Base-by-base conservation (phyloP, 2,113 vertebrate genomes). In the Nannospalax galili region DNA sequence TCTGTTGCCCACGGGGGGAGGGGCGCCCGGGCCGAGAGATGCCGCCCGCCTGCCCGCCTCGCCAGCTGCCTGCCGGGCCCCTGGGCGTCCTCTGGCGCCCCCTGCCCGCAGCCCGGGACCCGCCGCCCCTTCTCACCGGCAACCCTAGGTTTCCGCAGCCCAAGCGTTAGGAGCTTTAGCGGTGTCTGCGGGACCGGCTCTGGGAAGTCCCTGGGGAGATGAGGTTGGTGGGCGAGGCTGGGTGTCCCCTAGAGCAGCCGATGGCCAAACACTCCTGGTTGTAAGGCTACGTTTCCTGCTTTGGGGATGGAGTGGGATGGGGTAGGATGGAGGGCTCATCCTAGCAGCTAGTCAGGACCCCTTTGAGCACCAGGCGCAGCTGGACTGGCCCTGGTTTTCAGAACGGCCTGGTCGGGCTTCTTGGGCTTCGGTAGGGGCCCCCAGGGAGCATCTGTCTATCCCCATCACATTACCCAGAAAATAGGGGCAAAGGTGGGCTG, bases 21-120 rank as follows among this genome's bases (percentile, higher is more conserved):
- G 97, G 95, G 95, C 92, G 85, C 95, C 93, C 8, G 90, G 93
- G 92, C 95, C 16, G 22, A 48, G 92, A 82, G 97, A 94, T 65
- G 82, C 92, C 90, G 92, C 89, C 87, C 64, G 88, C 89, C 86
- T 67, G 84, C 88, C 81, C 73, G 90, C 95, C 90, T 96, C 73
- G 81, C 95, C 97, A 96, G 97, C 96, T 97, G 96, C 95, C 94
- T 81, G 89, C 96, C 79, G 35, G 95, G 96, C 79, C 95, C 96
- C 96, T 90, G 84, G 95, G 93, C 72, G 96, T 97, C 84, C 97
- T 98, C 96, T 97, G 97, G 97, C 97, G 97, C 96, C 97, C 96
- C 96, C 97, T 97, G 97, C 96, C 96, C 96, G 97, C 89, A 90
- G 92, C 80, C 91, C 32, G 45, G 75, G 94, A 95, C 94, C 97